These are phyloP conservation scores for Thalpophila matura DNA, from an alignment of 2,888 invertebrate genomes.

Conservation along the genomic window DNA sequence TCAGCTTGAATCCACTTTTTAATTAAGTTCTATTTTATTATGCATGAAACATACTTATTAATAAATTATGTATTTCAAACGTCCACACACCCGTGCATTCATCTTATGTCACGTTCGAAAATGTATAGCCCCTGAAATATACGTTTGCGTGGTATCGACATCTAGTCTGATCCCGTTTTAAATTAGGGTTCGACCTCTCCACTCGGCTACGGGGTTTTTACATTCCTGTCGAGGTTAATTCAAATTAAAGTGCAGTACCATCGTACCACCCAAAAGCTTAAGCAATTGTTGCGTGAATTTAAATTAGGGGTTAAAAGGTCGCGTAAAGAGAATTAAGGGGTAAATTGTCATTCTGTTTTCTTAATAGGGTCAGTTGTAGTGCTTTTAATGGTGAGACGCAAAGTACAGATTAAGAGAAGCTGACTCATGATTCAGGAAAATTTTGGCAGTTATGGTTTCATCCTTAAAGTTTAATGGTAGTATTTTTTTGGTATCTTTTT, in stretches of 20 bases:
- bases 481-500: neutral
- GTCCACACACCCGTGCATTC: neutral
- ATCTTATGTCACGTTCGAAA: slow-evolving; percentile 24
- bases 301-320: slow-evolving; percentile 53
- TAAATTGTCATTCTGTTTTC: slow-evolving; percentile 47
- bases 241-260: slow-evolving; percentile 60
- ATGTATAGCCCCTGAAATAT: slow-evolving; percentile 26
- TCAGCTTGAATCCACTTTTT: too few relatives aligned
- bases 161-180: slow-evolving; percentile 51
- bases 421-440: slow-evolving; percentile 24
- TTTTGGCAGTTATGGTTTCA: slow-evolving; percentile 1
- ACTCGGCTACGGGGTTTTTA: slow-evolving; percentile 48
- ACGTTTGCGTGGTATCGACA: slow-evolving; percentile 51
- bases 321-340: slow-evolving; percentile 44
- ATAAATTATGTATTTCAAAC: neutral
- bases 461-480: neutral
- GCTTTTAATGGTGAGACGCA: slow-evolving; percentile 35
- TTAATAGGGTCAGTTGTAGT: slow-evolving; percentile 29
- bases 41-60: too few relatives aligned
- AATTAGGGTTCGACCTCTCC: slow-evolving; percentile 49
- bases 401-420: slow-evolving; percentile 22
- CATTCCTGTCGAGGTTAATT: slow-evolving; percentile 56
- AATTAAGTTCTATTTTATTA: too few relatives aligned
- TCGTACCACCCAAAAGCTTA: slow-evolving; percentile 35
- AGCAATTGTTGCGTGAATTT: slow-evolving; percentile 57